phyloP scores from a whole-genome alignment of 35 echinoderm and acorn worm genomes.

The Nesometra sesokonis region DNA sequence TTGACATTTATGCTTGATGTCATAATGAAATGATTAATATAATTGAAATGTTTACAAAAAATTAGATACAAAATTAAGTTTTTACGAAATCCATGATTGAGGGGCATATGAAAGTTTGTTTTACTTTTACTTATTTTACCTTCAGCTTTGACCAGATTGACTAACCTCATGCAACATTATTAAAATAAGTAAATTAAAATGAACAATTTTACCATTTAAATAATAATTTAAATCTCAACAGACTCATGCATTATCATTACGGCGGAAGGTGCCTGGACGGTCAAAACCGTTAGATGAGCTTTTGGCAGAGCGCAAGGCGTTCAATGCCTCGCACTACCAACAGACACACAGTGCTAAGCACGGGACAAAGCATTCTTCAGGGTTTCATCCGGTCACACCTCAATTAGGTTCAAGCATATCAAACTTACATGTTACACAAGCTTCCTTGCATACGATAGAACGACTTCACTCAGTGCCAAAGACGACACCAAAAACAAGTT shows the following conservation, averaged over 20 bases:
- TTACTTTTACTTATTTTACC: no score
- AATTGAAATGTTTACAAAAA: no score
- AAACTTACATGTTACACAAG: not conserved
- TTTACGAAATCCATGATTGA: no score
- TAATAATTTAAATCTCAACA: no score
- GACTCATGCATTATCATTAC: conserved; percentile 5
- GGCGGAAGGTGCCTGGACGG: not conserved
- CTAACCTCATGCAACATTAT: no score
- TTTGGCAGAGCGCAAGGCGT: not conserved
- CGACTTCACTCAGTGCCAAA: not conserved
- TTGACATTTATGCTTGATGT: no score
- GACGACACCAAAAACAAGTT: not conserved
- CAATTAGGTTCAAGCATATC: not conserved
- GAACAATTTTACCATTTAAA: no score
- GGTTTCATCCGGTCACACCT: not conserved
- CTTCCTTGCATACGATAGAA: not conserved
- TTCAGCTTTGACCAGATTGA: no score
- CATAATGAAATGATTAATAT: no score
- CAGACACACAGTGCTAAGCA: not conserved
- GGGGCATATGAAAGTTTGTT: no score
- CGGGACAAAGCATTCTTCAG: not conserved
- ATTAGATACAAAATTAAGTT: no score
- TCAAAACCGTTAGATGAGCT: not conserved
- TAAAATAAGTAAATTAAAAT: no score
- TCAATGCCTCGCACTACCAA: not conserved